Conservation (phyloP, 2,113 vertebrate genomes). For the Machaerirhynchus nigripectus region DNA sequence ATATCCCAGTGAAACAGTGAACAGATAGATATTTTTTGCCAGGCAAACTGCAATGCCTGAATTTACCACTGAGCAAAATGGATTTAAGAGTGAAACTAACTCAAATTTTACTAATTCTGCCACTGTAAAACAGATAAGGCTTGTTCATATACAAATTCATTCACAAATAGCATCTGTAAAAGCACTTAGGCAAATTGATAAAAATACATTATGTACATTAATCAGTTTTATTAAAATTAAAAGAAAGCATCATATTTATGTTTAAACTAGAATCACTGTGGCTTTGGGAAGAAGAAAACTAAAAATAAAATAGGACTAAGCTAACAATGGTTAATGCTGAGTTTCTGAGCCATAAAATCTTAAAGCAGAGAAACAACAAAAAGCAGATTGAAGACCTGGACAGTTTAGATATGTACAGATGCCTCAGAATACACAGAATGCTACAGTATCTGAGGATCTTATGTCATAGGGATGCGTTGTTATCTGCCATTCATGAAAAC, state of each 20-base stretch:
- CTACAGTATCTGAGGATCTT: not conserved
- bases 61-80: not conserved
- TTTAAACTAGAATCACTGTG: not conserved
- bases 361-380: not conserved
- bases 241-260: not conserved
- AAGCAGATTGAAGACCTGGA: not conserved
- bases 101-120: not conserved
- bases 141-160: not conserved
- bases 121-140: not conserved
- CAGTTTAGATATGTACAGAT: not conserved
- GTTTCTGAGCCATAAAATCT: not conserved
- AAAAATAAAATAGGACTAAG: not conserved
- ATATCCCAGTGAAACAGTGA: not conserved
- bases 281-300: not conserved
- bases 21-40: not conserved
- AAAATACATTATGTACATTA: not conserved
- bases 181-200: not conserved
- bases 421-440: not conserved
- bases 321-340: not conserved
- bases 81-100: not conserved
- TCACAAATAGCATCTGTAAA: not conserved
- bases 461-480: not conserved
- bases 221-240: not conserved
- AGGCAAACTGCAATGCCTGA: not conserved
- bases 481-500: not conserved